Evolutionary conservation across 2,888 invertebrate species (phyloP), one percentile per base, ranked within the genome.

Genomic region (Zygothrica quintamaculata): DNA sequence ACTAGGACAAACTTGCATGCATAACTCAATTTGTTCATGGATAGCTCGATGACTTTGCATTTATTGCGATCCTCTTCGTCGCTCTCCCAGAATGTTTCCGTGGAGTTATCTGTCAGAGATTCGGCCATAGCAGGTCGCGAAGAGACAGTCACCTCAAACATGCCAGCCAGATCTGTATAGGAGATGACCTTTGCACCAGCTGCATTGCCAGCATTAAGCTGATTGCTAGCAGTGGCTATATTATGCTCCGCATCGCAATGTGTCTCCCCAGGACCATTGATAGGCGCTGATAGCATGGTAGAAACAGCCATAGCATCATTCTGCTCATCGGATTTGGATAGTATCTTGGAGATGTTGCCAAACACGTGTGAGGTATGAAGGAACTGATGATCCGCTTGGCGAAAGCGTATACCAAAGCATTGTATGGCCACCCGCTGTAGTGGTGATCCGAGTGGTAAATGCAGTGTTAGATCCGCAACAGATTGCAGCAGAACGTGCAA

Each of bases 61-160:
- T 97, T 97, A 90, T 97, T 98, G 57, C 96, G 93, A 91, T 99
- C 99, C 88, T 99, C 99, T 85, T 99, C 99, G 0, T 98, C 98
- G 31, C 98, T 98, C 92, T 99, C 99, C 99, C 99, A 99, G 92
- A 99, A 99, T 0, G 99, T 99, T 90, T 99, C 99, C 0, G 98
- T 98, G 3, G 97, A 97, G 84, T 96, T 96, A 89, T 99, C 99
- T 0, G 95, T 96, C 11, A 99, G 92, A 72, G 98, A 97, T 1
- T 95, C 96, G 2, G 97, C 95, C 97, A 99, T 98, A 5, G 97
- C 98, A 86, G 96, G 97, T 0, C 99, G 93, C 72, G 98, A 98
- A 0, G 98, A 98, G 0, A 97, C 97, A 74, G 95, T 96, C 0
- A 89, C 88, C 68, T 91, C 91, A 50, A 91, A 91, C 85, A 91